Conservation (phyloP, 2,113 vertebrate genomes). For the Ploceus nigricollis region DNA sequence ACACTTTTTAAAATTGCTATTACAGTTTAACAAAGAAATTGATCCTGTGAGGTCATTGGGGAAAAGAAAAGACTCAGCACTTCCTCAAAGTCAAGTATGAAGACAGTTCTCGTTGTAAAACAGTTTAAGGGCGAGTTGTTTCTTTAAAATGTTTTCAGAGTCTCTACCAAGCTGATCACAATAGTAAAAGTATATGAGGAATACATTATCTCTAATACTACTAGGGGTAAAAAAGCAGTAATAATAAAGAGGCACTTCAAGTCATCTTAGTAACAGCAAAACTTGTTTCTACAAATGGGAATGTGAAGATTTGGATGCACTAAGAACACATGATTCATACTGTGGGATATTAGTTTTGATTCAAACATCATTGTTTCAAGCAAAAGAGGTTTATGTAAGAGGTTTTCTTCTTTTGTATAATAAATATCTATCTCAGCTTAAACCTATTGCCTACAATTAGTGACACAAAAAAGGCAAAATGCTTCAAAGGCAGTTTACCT, state of each 20-base stretch:
- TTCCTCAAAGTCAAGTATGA: conserved; percentile 1
- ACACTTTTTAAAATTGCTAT: not conserved
- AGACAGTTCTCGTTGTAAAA: not conserved
- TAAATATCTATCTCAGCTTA: not conserved
- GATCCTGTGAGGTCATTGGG: not conserved
- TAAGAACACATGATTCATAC: not conserved
- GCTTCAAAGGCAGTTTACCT: conserved; percentile 26
- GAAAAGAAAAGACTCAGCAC: not conserved
- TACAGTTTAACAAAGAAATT: not conserved
- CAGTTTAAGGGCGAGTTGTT: not conserved
- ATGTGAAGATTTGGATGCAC: not conserved
- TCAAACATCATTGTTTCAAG: not conserved
- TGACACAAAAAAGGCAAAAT: not conserved
- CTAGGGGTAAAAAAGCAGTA: not conserved
- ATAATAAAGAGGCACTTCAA: not conserved
- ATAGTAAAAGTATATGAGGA: not conserved
- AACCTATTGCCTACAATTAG: not conserved
- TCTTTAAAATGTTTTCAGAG: not conserved
- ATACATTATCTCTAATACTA: not conserved
- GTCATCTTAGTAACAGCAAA: not conserved
- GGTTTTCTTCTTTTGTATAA: not conserved
- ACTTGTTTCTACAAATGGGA: not conserved
- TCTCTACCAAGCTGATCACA: not conserved
- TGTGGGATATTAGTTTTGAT: not conserved
- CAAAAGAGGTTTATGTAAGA: not conserved